Percentiles rank a stretch among this genome's conserved stretches.
Conservation (phyloP, 2,888 invertebrate genomes). For the Sthenelais limicola region DNA sequence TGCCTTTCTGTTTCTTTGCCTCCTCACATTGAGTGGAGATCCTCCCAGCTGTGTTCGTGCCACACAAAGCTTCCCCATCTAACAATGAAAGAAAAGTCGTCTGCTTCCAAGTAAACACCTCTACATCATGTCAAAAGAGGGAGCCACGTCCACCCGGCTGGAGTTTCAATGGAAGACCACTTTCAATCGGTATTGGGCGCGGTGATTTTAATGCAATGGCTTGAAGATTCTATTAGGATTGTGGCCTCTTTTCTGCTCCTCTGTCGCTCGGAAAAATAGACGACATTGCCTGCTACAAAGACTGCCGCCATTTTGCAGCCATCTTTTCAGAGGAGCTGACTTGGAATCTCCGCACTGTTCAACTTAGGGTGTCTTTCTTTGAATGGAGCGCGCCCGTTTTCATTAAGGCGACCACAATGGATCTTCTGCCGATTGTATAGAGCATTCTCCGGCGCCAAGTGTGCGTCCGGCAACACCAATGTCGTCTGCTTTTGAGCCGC, state of each 20-base stretch:
- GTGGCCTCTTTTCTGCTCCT: constrained; percentile 21
- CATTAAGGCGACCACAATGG: constrained; percentile 36
- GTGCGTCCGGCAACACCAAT: neutral
- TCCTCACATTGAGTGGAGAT: too few species aligned
- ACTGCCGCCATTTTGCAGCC: constrained; percentile 2
- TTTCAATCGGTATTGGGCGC: constrained; percentile 20
- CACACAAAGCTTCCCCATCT: too few species aligned
- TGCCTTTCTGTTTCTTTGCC: too few species aligned
- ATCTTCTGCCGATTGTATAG: constrained; percentile 31
- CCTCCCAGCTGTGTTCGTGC: too few species aligned
- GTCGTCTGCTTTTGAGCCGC: constrained; percentile 39
- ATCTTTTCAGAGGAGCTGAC: neutral
- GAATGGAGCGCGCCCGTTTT: constrained; percentile 37
- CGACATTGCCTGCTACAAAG: constrained; percentile 14
- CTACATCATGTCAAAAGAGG: neutral
- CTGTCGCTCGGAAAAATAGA: constrained; percentile 34
- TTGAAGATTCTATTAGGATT: constrained; percentile 34
- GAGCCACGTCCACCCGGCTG: neutral
- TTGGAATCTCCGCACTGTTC: constrained; percentile 15
- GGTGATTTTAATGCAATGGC: constrained; percentile 36
- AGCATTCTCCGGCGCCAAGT: constrained; percentile 27
- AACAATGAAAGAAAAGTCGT: too few species aligned
- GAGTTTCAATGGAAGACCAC: constrained; percentile 10
- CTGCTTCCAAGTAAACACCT: constrained; percentile 18
- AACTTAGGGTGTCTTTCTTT: constrained; percentile 23